These are phyloP conservation scores for Mohoua ochrocephala DNA, from an alignment of 2,113 vertebrate genomes.

Conservation along the genomic window DNA sequence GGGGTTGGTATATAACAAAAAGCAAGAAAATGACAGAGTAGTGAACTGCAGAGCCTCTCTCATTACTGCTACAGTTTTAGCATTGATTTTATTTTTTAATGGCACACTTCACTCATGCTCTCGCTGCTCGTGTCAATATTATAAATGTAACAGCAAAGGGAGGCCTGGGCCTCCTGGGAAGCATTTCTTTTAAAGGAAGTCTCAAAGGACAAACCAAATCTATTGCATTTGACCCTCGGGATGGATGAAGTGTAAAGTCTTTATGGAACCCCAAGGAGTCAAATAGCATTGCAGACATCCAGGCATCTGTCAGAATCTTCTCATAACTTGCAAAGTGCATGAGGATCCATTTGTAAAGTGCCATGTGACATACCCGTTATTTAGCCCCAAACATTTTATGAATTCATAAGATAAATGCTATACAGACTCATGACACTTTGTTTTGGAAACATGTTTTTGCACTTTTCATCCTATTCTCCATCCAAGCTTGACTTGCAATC, in stretches of 20 bases:
- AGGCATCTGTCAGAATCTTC: not conserved
- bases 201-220: not conserved
- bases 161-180: not conserved
- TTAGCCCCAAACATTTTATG: not conserved
- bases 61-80: not conserved
- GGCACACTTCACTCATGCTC: constrained; percentile 5
- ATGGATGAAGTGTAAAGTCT: not conserved
- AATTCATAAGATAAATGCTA: not conserved
- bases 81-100: constrained; percentile 41
- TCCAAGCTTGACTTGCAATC: not conserved
- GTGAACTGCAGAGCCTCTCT: not conserved
- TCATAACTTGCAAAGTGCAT: not conserved
- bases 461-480: not conserved
- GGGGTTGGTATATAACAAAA: not conserved
- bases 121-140: not conserved
- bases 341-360: not conserved
- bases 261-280: not conserved
- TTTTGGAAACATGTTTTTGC: not conserved
- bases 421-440: no score
- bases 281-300: not conserved
- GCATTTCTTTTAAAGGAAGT: not conserved
- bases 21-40: not conserved
- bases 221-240: not conserved
- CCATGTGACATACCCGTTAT: not conserved
- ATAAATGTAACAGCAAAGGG: not conserved